Conservation (phyloP, 23 tunicate genomes). For the Halocynthia roretzi region DNA sequence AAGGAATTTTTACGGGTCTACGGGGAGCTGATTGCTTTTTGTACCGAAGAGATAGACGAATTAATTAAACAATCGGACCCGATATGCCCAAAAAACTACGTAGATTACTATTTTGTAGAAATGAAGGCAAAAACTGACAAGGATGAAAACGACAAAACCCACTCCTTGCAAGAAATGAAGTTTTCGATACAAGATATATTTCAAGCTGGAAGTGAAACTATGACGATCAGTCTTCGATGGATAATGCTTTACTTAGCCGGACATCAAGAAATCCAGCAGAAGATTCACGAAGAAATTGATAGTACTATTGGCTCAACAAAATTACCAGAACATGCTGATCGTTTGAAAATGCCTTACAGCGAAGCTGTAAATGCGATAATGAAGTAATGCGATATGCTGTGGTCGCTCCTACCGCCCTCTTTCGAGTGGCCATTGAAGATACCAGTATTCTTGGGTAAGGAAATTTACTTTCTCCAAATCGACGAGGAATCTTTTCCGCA, state of each 20-base stretch:
- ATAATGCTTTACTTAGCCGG: background rate
- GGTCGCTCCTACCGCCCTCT: background rate
- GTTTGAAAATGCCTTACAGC: slow-evolving; percentile 1
- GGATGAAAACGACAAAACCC: background rate
- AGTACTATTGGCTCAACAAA: background rate
- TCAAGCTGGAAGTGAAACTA: background rate
- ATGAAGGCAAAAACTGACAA: background rate
- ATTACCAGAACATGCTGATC: background rate
- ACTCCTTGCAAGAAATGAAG: background rate
- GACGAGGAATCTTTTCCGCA: background rate
- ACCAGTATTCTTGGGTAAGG: background rate
- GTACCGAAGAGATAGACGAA: background rate
- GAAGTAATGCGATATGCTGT: background rate
- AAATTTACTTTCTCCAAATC: background rate
- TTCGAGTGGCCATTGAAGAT: background rate
- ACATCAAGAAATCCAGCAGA: background rate
- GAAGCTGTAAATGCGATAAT: background rate
- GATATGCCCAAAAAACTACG: background rate
- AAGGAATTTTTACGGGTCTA: background rate
- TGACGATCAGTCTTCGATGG: background rate
- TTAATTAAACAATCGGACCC: background rate
- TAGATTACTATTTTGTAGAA: background rate
- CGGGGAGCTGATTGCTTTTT: background rate
- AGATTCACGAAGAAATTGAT: background rate
- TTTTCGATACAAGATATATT: slow-evolving; percentile 2